Evolutionary conservation across 2,888 invertebrate species (phyloP).

Genomic region (Thereva nobilitata): DNA sequence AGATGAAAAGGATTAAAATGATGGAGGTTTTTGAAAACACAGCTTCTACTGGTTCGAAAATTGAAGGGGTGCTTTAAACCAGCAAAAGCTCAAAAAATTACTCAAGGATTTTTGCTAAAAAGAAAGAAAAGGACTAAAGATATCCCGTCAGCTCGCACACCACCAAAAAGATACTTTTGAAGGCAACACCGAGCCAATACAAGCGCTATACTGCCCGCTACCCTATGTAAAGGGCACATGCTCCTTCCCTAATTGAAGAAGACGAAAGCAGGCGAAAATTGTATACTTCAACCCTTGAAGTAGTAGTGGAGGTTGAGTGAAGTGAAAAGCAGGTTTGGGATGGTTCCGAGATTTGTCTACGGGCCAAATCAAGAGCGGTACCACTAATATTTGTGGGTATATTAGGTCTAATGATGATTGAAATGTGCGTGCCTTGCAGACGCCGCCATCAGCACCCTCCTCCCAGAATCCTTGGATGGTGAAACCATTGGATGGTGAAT

Average conservation of each 20-base stretch:
- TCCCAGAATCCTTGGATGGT: neutral
- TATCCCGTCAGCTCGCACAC: too few relatives aligned
- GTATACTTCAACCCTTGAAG: slow-evolving; percentile 1
- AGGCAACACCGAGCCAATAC: too few relatives aligned
- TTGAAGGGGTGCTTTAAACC: too few relatives aligned
- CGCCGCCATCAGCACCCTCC: slow-evolving; percentile 34
- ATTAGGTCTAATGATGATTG: slow-evolving; percentile 60
- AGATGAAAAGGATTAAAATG: too few relatives aligned
- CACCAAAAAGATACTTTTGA: too few relatives aligned
- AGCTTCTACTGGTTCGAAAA: too few relatives aligned
- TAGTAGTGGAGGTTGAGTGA: too few relatives aligned
- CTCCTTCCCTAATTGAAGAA: slow-evolving; percentile 23
- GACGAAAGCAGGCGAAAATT: slow-evolving; percentile 24
- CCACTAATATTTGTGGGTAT: slow-evolving; percentile 55
- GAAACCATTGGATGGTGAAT: neutral
- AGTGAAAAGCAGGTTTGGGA: neutral
- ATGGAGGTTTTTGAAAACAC: too few relatives aligned
- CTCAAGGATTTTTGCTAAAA: too few relatives aligned
- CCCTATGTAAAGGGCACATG: slow-evolving; percentile 13
- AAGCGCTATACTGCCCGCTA: neutral
- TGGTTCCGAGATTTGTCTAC: slow-evolving; percentile 12
- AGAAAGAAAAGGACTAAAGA: too few relatives aligned
- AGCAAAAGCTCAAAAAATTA: too few relatives aligned
- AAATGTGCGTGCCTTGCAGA: slow-evolving; percentile 52
- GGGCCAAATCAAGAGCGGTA: slow-evolving; percentile 34